Evolutionary conservation across 1,140 invertebrate species (phyloP), one percentile per base, ranked within the genome.

Genomic region (Drosophila arizonae): DNA sequence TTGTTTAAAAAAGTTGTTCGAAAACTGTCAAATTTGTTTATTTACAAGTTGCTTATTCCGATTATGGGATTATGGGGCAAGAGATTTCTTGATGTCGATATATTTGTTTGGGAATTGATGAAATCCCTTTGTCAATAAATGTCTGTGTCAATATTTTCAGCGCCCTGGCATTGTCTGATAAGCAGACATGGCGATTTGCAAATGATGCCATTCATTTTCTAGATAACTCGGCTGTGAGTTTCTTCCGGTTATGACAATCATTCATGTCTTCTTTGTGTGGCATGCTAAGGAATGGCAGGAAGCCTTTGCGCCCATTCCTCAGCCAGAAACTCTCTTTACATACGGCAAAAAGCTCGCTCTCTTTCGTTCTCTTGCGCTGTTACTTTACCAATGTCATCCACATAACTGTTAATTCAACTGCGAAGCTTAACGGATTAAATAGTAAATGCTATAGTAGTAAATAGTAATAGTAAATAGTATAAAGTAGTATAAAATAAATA

Each of bases 141-240:
- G 51, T 39, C 52, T 62, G 57, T 26, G 71, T 65, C 67, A 67
- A 81, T 71, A 78, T 64, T 63, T 68, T 62, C 46, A 65, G 62
- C 52, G 48, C 74, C 63, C 58, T 56, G 21, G 57, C 36, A 60
- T 61, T 45, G 17, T 52, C 63, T 67, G 67, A 79, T 81, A 81
- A 76, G 51, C 67, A 72, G 72, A 72, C 63, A 62, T 79, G 82
- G 76, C 79, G 79, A 86, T 81, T 87, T 87, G 82, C 76, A 87
- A 81, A 86, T 79, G 68, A 87, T 81, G 67, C 73, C 82, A 87
- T 81, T 72, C 79, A 82, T 87, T 81, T 62, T 11, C 10, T 11
- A 11, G 30, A 15, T 15, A 33, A 56, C 50, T 54, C 13, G 15
- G 10, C 30, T 9, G 24, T 51, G 21, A 28, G 24, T 26, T 10